Evolutionary conservation across 2,797 vertebrate genomes (phyloP).

Genomic region (Glossophaga mutica): DNA sequence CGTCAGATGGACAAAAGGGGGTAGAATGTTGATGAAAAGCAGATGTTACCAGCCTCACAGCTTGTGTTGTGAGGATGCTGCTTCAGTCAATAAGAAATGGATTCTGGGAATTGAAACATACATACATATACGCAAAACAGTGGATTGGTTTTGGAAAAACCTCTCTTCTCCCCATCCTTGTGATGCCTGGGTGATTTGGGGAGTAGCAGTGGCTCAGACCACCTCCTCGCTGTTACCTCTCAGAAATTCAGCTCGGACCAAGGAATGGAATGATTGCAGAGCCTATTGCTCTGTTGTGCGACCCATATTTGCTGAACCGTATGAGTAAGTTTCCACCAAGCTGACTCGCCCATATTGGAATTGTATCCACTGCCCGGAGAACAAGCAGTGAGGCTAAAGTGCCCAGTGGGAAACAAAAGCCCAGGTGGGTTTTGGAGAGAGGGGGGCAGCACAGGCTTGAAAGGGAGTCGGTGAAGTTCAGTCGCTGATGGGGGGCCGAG

Average conservation of each 20-base stretch:
- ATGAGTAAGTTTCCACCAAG: constrained; percentile 75
- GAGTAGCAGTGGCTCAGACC: background rate
- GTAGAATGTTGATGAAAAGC: background rate
- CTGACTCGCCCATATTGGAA: constrained; percentile 71
- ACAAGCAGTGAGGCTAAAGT: constrained; percentile 57
- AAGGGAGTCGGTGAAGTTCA: background rate
- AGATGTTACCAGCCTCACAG: background rate
- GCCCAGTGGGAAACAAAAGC: constrained; percentile 49
- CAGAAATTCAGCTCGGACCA: constrained; percentile 72
- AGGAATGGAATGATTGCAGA: constrained; percentile 74
- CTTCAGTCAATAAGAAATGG: background rate
- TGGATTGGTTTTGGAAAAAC: background rate
- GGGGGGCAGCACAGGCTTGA: background rate
- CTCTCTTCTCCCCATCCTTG: background rate
- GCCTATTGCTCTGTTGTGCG: constrained; percentile 43
- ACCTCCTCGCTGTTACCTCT: constrained; percentile 58
- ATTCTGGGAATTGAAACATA: background rate
- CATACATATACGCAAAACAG: background rate
- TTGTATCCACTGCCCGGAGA: constrained; percentile 68
- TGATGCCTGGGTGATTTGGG: background rate
- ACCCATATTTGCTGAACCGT: constrained; percentile 61
- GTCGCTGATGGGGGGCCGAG: background rate
- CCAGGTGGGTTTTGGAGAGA: constrained; percentile 48
- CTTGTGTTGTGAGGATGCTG: background rate
- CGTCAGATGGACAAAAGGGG: background rate